phyloP scores from a whole-genome alignment of 2,113 vertebrate species.

The Pyxicephalus adspersus region DNA sequence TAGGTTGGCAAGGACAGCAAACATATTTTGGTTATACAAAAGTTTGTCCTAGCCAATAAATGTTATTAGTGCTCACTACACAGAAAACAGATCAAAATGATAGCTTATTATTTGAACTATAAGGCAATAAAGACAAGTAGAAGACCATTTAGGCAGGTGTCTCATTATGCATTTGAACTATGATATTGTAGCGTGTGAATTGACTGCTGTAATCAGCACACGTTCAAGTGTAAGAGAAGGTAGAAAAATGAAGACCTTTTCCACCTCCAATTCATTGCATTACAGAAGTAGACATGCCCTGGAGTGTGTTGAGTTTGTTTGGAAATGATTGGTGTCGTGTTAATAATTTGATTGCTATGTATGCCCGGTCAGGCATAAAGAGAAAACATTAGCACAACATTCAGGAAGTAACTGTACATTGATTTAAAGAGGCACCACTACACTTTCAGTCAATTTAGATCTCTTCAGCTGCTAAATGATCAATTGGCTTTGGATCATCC shows the following conservation, averaged over 20 bases:
- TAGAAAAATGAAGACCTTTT: constrained; percentile 38
- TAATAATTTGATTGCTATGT: constrained; percentile 54
- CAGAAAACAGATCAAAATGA: no score
- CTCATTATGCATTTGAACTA: constrained; percentile 26
- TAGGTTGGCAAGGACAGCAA: no score
- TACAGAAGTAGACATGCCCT: constrained; percentile 44
- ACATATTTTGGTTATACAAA: no score
- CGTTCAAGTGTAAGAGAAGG: constrained; percentile 34
- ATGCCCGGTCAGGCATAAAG: constrained; percentile 50
- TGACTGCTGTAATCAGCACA: constrained; percentile 26
- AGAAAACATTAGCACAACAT: constrained; percentile 54
- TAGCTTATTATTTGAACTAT: no score
- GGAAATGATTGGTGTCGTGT: constrained; percentile 53
- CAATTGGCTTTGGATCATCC: constrained; percentile 41
- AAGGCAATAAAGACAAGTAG: not conserved
- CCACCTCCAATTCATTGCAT: constrained; percentile 41
- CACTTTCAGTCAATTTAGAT: constrained; percentile 38
- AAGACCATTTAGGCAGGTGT: constrained; percentile 5
- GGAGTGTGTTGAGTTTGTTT: constrained; percentile 44
- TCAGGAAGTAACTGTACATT: constrained; percentile 49
- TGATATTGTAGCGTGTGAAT: constrained; percentile 27
- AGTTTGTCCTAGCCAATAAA: no score
- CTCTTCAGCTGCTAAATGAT: constrained; percentile 42
- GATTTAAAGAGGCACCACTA: constrained; percentile 52
- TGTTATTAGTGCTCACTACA: no score